These are phyloP conservation scores for Anisognathus igniventris DNA, from an alignment of 2,797 vertebrate species.

Conservation along the genomic window DNA sequence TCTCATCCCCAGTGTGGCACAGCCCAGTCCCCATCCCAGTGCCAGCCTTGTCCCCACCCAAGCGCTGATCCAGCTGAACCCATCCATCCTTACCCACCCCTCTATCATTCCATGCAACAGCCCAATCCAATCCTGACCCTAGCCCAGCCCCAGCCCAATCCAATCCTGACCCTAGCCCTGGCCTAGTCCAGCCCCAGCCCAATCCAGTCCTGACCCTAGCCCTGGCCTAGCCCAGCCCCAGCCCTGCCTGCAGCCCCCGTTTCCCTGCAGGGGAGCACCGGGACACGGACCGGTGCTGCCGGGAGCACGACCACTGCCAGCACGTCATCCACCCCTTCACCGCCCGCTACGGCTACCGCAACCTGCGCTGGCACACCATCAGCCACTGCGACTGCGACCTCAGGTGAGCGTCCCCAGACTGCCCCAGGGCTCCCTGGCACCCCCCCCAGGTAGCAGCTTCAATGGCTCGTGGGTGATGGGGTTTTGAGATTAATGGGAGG, in stretches of 20 bases:
- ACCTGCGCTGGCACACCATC: constrained; percentile 88
- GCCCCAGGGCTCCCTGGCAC: rapidly evolving
- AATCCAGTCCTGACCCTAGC: too few relatives aligned
- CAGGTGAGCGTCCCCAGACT: constrained; percentile 50
- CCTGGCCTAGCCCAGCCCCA: neutral
- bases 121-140: too few relatives aligned
- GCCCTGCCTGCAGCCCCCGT: rapidly evolving
- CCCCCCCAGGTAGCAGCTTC: neutral
- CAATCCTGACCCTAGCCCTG: too few relatives aligned
- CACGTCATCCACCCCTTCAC: constrained; percentile 89
- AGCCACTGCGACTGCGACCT: constrained; percentile 90
- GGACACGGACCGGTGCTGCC: constrained; percentile 87
- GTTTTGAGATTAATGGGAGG: too few relatives aligned
- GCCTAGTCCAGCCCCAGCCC: too few relatives aligned
- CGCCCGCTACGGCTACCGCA: constrained; percentile 82
- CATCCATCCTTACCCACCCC: neutral
- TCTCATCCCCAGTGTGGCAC: neutral
- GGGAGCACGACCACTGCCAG: constrained; percentile 87
- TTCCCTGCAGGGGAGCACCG: constrained; percentile 78
- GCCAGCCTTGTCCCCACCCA: neutral
- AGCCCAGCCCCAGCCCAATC: too few relatives aligned
- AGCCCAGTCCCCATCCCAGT: neutral
- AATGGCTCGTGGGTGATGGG: too few relatives aligned
- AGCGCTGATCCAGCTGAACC: rapidly evolving
- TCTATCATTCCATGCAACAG: too few relatives aligned